These are phyloP conservation scores for Varecia variegata DNA, from an alignment of 2,797 vertebrate genomes.

Conservation along the genomic window DNA sequence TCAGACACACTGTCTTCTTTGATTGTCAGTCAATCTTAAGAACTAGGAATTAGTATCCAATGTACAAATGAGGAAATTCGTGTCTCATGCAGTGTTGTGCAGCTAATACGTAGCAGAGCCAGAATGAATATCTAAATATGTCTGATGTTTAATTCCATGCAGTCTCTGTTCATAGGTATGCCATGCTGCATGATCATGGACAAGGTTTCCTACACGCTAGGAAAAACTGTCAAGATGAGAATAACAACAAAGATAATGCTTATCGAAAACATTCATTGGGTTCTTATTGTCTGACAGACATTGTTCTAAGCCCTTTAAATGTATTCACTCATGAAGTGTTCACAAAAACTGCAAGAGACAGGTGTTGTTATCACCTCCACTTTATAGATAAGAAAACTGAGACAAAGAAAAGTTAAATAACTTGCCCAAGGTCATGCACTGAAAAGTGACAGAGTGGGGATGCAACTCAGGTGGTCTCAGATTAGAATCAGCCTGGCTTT, in stretches of 20 bases:
- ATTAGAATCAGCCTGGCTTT: background rate
- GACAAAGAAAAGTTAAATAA: background rate
- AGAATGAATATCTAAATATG: background rate
- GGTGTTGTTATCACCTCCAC: background rate
- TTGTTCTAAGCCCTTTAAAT: background rate
- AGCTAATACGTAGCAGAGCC: background rate
- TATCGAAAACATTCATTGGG: background rate
- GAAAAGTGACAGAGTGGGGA: background rate
- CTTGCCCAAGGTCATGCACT: background rate
- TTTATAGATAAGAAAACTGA: constrained; percentile 34
- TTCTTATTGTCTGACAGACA: background rate
- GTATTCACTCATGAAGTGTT: background rate
- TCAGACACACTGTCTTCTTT: background rate
- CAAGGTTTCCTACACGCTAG: background rate
- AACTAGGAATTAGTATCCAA: background rate
- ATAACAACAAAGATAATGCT: background rate
- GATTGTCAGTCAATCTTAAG: background rate
- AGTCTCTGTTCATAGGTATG: background rate
- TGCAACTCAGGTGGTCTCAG: background rate
- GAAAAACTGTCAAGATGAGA: background rate
- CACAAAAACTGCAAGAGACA: background rate
- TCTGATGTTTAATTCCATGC: background rate
- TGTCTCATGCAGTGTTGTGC: background rate
- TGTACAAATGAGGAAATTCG: background rate
- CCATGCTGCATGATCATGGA: background rate